Conservation (phyloP, 2,113 vertebrate species). For the Bubo blakistoni region DNA sequence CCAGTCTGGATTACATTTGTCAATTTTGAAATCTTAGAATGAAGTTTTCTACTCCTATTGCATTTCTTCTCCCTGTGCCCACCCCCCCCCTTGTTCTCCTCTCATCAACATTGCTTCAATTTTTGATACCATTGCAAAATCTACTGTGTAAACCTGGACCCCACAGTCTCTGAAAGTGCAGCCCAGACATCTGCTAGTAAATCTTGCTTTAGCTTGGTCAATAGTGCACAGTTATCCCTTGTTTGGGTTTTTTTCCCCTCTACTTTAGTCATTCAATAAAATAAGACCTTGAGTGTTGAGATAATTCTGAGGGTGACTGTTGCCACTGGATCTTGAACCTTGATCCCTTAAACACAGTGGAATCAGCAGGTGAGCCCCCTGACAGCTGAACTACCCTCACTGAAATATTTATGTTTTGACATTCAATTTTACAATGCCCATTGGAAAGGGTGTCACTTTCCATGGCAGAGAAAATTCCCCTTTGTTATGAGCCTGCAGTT, state of each 20-base stretch:
- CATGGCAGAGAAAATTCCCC: not conserved
- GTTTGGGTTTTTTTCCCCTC: not conserved
- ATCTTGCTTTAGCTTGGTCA: not conserved
- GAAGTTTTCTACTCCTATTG: not conserved
- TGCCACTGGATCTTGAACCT: not conserved
- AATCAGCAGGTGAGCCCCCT: not conserved
- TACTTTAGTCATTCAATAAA: not conserved
- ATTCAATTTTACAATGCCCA: conserved; percentile 1
- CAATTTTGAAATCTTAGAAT: not conserved
- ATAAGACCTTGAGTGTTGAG: not conserved
- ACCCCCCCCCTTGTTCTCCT: not conserved
- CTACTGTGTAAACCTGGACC: not conserved
- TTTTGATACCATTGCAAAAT: not conserved
- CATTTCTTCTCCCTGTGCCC: not conserved
- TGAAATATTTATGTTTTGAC: conserved; percentile 14
- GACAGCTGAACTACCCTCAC: not conserved
- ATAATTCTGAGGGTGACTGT: not conserved
- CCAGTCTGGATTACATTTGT: not conserved
- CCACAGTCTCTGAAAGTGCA: not conserved
- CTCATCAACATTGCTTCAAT: not conserved
- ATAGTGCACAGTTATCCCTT: not conserved
- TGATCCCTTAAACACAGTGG: not conserved
- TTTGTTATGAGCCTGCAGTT: not conserved
- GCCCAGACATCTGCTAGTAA: not conserved
- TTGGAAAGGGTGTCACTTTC: not conserved